These are phyloP conservation scores for Catamblyrhynchus diadema DNA, from an alignment of 2,797 vertebrate species.

Conservation along the genomic window DNA sequence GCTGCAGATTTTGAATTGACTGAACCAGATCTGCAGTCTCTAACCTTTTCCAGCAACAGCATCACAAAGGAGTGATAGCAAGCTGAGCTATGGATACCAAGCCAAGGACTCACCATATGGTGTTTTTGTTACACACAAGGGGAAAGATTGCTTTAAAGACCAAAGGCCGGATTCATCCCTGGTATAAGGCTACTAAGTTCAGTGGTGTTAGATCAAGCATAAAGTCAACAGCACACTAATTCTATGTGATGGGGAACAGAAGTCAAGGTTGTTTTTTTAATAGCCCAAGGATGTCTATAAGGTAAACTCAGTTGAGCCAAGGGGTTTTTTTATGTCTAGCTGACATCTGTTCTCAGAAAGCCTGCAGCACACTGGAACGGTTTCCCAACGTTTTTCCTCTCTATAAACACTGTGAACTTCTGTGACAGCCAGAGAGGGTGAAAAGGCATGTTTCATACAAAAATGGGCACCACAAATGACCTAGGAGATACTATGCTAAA, in stretches of 20 bases:
- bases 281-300: constrained; percentile 40
- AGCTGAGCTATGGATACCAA: constrained; percentile 1
- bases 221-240: constrained; percentile 33
- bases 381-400: not conserved
- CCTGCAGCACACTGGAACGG: not conserved
- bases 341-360: constrained; percentile 55
- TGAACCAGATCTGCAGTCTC: constrained; percentile 22
- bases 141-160: constrained; percentile 35
- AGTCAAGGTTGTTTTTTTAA: constrained; percentile 22
- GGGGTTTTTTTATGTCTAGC: constrained; percentile 21
- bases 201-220: constrained; percentile 19
- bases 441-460: not conserved
- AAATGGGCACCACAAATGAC: not conserved
- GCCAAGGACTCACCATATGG: constrained; percentile 66
- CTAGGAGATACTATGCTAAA: not conserved
- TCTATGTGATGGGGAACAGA: not conserved
- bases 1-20: not conserved
- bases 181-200: not conserved
- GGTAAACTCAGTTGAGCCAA: constrained; percentile 31
- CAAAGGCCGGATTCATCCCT: not conserved
- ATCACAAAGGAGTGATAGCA: constrained; percentile 16
- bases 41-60: constrained; percentile 42
- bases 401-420: not conserved
- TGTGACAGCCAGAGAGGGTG: not conserved
- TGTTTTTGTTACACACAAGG: constrained; percentile 50